A percentile compares a stretch with the other conserved stretches of the same genome.
These are phyloP conservation scores for Pseudococcus jackbeardsleyi DNA, from an alignment of 2,888 invertebrate genomes.

Conservation along the genomic window DNA sequence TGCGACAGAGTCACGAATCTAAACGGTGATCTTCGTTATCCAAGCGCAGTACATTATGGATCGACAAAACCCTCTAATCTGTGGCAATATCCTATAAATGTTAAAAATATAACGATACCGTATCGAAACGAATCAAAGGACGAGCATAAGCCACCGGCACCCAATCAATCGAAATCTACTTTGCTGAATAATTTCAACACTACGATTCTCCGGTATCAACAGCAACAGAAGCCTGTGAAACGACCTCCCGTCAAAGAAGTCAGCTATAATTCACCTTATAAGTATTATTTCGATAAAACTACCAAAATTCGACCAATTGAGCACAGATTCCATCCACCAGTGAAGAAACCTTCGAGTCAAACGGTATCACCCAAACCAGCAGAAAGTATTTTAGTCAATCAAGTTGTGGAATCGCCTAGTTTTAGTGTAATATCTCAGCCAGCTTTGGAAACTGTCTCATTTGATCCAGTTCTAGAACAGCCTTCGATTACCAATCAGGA, in stretches of 20 bases:
- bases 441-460: background rate
- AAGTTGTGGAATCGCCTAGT: background rate
- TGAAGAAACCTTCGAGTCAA: slow-evolving; percentile 35
- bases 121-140: background rate
- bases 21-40: background rate
- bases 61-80: background rate
- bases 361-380: background rate
- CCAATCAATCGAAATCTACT: background rate
- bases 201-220: background rate
- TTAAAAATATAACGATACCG: background rate
- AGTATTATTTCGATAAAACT: background rate
- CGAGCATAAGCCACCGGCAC: background rate
- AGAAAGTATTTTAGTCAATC: slow-evolving; percentile 11
- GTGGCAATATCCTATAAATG: slow-evolving; percentile 38
- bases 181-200: background rate
- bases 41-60: background rate
- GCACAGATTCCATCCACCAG: slow-evolving; percentile 55
- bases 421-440: background rate
- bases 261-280: background rate
- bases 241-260: background rate
- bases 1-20: slow-evolving; percentile 9
- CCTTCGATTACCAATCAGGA: background rate
- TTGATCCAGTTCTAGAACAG: slow-evolving; percentile 3
- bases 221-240: background rate
- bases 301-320: background rate